A percentile compares a stretch with the other conserved stretches of the same genome.
phyloP scores from a whole-genome alignment of 1,140 invertebrate species.

The Pseudomyrmex sp. region DNA sequence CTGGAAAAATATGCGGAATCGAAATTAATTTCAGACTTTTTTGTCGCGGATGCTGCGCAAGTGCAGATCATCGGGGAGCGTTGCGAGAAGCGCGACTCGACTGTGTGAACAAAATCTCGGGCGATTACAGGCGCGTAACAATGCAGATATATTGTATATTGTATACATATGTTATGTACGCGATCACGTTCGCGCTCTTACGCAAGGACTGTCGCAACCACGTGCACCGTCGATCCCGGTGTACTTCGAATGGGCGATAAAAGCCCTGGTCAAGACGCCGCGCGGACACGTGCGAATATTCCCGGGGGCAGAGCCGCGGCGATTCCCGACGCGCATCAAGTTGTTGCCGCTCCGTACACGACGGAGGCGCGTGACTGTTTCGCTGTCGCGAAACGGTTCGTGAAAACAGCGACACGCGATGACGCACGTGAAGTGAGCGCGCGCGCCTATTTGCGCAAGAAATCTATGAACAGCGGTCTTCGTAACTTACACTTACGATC shows the following conservation, averaged over 20 bases:
- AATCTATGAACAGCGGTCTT: background rate
- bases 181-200: slow-evolving; percentile 36
- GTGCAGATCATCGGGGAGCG: background rate
- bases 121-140: background rate
- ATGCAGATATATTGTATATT: background rate
- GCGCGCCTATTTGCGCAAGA: too few species aligned
- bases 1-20: too few species aligned
- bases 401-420: slow-evolving; percentile 15
- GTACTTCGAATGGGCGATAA: slow-evolving; percentile 9
- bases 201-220: slow-evolving; percentile 56
- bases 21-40: background rate
- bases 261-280: slow-evolving; percentile 12
- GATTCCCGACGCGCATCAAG: slow-evolving; percentile 2
- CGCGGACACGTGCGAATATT: slow-evolving; percentile 34
- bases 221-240: slow-evolving; percentile 66
- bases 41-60: background rate
- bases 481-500: background rate
- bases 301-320: slow-evolving; percentile 19
- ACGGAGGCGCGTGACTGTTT: slow-evolving; percentile 1
- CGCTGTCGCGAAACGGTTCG: slow-evolving; percentile 5
- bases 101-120: too few species aligned
- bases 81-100: background rate
- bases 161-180: background rate
- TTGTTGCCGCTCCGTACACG: background rate
- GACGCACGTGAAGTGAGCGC: background rate